Percentiles rank a stretch among this genome's conserved stretches.
Conservation (phyloP, 2,113 vertebrate genomes). For the Eidolon helvum region DNA sequence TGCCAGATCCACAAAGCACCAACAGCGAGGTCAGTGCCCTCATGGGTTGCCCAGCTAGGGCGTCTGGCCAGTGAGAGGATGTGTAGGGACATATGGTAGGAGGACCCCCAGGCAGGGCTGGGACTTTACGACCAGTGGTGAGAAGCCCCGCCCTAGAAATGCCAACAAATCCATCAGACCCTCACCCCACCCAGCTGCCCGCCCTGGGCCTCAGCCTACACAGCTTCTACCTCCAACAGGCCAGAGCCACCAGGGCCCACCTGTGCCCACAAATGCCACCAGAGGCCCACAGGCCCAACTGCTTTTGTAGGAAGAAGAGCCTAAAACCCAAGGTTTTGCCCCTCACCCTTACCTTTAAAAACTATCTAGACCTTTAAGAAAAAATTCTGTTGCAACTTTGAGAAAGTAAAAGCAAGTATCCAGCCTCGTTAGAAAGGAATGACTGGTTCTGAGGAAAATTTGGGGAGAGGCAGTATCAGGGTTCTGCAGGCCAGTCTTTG, state of each 20-base stretch:
- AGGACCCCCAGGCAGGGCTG: neutral
- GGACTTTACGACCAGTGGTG: rapidly evolving
- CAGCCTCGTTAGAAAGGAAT: neutral
- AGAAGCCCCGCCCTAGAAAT: neutral
- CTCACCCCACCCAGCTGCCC: rapidly evolving
- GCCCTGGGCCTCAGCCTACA: neutral
- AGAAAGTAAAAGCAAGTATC: neutral
- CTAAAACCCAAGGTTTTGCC: neutral
- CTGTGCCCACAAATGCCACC: neutral
- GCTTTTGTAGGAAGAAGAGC: neutral
- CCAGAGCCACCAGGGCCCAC: neutral
- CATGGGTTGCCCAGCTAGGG: rapidly evolving
- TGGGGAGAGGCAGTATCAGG: neutral
- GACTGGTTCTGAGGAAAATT: neutral
- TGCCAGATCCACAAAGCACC: neutral
- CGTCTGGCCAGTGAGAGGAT: neutral
- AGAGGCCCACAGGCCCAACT: too few relatives aligned
- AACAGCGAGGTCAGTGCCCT: neutral
- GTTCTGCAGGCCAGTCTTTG: neutral
- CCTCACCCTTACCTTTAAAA: neutral
- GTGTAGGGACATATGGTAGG: rapidly evolving
- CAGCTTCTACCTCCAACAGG: neutral
- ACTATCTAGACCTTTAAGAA: neutral
- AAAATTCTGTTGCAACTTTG: neutral
- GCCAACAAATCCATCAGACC: neutral